phyloP scores from a whole-genome alignment of 2,113 vertebrate species.

The Hippocampus barbouri region DNA sequence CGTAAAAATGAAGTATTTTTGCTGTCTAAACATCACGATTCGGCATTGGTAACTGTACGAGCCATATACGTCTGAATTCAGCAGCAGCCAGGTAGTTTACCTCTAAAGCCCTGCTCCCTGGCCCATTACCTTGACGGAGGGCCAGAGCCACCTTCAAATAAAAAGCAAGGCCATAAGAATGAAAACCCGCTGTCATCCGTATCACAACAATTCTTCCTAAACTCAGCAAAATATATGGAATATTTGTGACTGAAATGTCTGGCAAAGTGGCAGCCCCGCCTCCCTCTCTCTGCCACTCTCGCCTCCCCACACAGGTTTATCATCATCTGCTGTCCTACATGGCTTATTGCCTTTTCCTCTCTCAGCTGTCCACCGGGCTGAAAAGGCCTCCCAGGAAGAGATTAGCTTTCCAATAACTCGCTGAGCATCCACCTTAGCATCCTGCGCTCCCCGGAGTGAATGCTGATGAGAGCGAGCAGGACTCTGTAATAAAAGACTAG shows the following conservation, averaged over 20 bases:
- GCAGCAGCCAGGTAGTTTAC: conserved; percentile 23
- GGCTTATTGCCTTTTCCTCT: conserved; percentile 63
- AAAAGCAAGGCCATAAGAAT: conserved; percentile 56
- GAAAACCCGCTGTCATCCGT: conserved; percentile 28
- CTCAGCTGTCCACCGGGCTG: conserved; percentile 52
- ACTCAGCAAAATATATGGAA: conserved; percentile 13
- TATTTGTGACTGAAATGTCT: conserved; percentile 10
- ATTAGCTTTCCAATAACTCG: conserved; percentile 69
- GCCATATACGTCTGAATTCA: neutral
- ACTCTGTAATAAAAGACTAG: conserved; percentile 43
- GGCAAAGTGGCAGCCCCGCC: neutral
- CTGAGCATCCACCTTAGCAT: conserved; percentile 57
- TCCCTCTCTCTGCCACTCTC: neutral
- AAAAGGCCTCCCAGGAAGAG: conserved; percentile 70
- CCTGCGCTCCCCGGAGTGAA: conserved; percentile 57
- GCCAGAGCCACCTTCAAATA: conserved; percentile 59
- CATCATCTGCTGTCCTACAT: conserved; percentile 50
- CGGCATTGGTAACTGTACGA: no score
- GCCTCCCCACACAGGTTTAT: conserved; percentile 49
- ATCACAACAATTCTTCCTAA: conserved; percentile 19
- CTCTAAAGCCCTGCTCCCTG: neutral
- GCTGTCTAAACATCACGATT: no score
- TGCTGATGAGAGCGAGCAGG: conserved; percentile 59
- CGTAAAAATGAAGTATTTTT: no score
- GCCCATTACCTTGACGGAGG: conserved; percentile 57